Base-by-base conservation (phyloP, 1,140 invertebrate genomes). In the Ooceraea biroi region DNA sequence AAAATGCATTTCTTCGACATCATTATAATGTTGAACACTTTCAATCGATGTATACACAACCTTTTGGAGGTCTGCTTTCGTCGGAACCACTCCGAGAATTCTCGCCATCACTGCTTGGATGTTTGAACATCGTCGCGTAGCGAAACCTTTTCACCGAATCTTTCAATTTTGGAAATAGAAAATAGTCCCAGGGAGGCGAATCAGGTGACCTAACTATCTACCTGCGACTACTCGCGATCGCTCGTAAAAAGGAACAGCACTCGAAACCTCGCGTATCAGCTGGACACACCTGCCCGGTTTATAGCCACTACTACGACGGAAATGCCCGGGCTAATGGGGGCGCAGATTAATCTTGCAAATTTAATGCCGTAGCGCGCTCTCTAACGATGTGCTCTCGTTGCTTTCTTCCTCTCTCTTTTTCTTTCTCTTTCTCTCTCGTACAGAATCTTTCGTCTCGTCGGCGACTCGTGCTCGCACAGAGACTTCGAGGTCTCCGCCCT, bases 271-370 rank as follows among this genome's bases (percentile, higher is more conserved):
- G 52, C 68, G 57, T 50, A 66, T 44, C 48, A 44, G 22, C 25
- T 25, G 41, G 72, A 44, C 36, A 55, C 71, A 83, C 69, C 63
- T 82, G 52, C 30, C 19, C 44, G 46, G 52, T 63, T 68, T 65
- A 48, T 63, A 30, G 52, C 76, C 58, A 52, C 58, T 41, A 72
- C 77, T 74, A 83, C 72, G 78, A 72, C 71, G 69, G 66, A 41
- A 88, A 83, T 80, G 72, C 50, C 12, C 68, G 48, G 60, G 78
- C 85, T 91, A 91, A 91, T 91, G 90, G 84, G 80, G 69, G 72
- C 85, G 72, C 88, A 90, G 90, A 92, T 92, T 90, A 92, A 92
- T 92, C 91, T 91, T 88, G 86, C 76, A 83, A 89, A 89, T 90
- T 91, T 90, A 90, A 90, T 88, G 78, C 82, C 87, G 71, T 69